Conservation (phyloP, 2,888 invertebrate genomes). For the Epirrhoe tristata region DNA sequence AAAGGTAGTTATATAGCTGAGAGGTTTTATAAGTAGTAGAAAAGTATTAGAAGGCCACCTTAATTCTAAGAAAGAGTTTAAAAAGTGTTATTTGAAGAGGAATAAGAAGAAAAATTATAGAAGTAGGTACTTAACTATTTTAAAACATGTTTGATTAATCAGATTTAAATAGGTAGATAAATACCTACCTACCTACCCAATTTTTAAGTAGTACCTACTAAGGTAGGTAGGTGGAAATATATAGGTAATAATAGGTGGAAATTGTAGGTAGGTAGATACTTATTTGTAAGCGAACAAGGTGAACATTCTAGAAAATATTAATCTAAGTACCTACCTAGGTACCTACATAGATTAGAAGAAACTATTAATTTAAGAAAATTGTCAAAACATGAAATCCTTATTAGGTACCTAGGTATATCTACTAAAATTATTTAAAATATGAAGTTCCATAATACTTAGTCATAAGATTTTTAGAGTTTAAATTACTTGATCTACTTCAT, state of each 20-base stretch:
- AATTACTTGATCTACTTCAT: not conserved
- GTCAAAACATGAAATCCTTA: not conserved
- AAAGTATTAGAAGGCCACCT: not conserved
- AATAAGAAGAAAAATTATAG: not conserved
- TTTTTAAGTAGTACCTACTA: no score
- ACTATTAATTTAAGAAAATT: not conserved
- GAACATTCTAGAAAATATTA: not conserved
- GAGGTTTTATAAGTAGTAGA: not conserved
- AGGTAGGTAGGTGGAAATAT: no score
- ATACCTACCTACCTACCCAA: no score
- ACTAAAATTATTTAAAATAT: not conserved
- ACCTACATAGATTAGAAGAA: not conserved
- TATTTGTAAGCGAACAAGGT: not conserved
- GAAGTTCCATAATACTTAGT: not conserved
- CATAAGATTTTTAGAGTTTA: slow-evolving; percentile 1
- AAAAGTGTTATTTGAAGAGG: not conserved
- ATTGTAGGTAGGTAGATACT: not conserved
- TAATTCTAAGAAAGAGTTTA: not conserved
- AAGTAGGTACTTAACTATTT: no score
- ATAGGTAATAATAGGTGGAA: no score
- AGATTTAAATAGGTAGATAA: no score
- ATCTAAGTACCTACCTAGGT: no score
- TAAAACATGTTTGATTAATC: no score
- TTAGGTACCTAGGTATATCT: no score
- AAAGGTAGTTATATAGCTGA: no score